Evolutionary conservation across 2,113 vertebrate species (phyloP).

Genomic region (Oreocharis arfaki): DNA sequence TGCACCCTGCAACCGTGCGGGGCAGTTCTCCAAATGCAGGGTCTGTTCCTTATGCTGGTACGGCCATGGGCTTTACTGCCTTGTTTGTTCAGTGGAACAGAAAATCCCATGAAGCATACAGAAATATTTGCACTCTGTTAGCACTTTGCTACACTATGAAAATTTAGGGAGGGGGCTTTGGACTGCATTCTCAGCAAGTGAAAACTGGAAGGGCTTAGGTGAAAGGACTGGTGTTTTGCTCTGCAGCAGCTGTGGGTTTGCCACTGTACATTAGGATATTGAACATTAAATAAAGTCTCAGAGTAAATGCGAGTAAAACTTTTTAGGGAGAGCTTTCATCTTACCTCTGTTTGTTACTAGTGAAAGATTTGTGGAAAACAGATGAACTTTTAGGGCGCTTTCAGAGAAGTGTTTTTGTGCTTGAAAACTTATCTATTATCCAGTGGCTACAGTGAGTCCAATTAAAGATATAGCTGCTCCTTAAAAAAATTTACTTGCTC

Average conservation of each 20-base stretch:
- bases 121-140: background rate
- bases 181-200: background rate
- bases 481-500: background rate
- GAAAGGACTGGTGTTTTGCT: background rate
- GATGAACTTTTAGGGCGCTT: background rate
- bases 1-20: fast-evolving
- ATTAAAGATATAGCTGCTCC: background rate
- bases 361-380: background rate
- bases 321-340: background rate
- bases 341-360: background rate
- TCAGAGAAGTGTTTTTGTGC: background rate
- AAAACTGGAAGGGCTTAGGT: background rate
- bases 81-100: background rate
- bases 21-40: background rate
- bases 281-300: background rate
- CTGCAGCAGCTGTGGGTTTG: background rate
- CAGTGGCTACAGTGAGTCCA: background rate
- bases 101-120: background rate
- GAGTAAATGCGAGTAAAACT: background rate
- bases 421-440: background rate
- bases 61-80: background rate
- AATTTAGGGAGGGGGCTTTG: background rate
- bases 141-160: background rate
- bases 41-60: background rate
- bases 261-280: background rate